Evolutionary conservation across 2,113 vertebrate genomes (phyloP), one percentile per base, ranked within the genome.

Genomic region (Penelope pileata): DNA sequence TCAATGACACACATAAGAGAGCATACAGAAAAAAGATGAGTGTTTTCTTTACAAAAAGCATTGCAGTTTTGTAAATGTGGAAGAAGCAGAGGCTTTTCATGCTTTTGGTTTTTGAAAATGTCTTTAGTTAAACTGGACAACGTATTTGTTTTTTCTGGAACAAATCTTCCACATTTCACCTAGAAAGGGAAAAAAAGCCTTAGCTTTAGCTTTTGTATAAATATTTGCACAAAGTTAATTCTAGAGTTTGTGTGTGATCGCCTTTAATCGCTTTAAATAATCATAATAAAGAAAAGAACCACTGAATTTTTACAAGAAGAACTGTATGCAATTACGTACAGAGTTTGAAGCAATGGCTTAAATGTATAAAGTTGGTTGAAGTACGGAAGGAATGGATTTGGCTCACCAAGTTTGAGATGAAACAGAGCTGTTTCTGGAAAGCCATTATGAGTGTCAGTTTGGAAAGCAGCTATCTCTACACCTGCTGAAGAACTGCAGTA

Each of bases 231-330:
- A 58, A 43, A 6, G 36, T 29, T 85, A 79, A 80, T 83, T 95
- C 82, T 82, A 5, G 32, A 90, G 59, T 73, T 76, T 69, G 24
- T 67, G 24, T 40, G 23, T 63, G 45, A 69, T 73, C 42, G 2
- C 69, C 70, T 85, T 53, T 86, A 95, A 94, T 77, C 89, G 42
- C 53, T 92, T 94, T 79, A 85, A 87, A 82, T 58, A 64, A 53
- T 58, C 60, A 68, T 56, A 86, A 84, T 70, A 69, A 74, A 78
- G 60, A 54, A 63, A 87, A 87, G 78, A 92, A 48, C 32, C 45
- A 29, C 70, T 42, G 67, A 23, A 13, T 78, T 72, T 79, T 83
- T 63, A 38, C 36, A 77, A 70, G 22, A 26, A 51, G 64, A 36
- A 26, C 30, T n/a, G 59, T 34, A 21, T 42, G 48, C 18, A 75